phyloP scores from a whole-genome alignment of 1,140 invertebrate genomes.

The Pachypeltis micranthus region DNA sequence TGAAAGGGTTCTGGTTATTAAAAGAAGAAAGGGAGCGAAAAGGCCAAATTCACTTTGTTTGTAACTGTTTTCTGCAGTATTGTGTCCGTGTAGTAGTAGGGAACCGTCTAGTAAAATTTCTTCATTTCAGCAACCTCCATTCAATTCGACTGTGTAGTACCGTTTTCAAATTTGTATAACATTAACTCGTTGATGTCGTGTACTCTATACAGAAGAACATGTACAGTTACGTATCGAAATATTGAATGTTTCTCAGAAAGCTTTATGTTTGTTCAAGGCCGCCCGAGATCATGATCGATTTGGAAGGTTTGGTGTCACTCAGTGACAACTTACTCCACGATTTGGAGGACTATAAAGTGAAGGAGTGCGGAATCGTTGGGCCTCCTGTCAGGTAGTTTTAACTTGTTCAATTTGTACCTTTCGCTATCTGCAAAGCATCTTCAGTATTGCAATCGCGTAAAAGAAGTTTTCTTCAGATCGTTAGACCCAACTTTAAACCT shows the following conservation, averaged over 20 bases:
- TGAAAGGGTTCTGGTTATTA: no score
- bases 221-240: neutral
- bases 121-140: neutral
- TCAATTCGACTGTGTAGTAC: neutral
- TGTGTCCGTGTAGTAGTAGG: neutral
- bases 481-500: neutral
- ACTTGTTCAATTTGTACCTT: neutral
- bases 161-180: neutral
- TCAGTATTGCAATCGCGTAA: neutral
- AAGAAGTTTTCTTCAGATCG: neutral
- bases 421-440: neutral
- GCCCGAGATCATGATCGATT: neutral
- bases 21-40: no score
- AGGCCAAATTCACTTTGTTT: no score
- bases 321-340: neutral
- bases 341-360: neutral
- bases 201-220: neutral
- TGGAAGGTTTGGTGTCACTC: neutral
- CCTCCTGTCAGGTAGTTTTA: neutral
- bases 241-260: no score
- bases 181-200: neutral
- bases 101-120: neutral
- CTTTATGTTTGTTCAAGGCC: neutral
- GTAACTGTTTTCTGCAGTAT: no score
- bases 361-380: neutral